Evolutionary conservation across 2,888 invertebrate genomes (phyloP), one percentile per base, ranked within the genome.

Genomic region (Torymus tubicola): DNA sequence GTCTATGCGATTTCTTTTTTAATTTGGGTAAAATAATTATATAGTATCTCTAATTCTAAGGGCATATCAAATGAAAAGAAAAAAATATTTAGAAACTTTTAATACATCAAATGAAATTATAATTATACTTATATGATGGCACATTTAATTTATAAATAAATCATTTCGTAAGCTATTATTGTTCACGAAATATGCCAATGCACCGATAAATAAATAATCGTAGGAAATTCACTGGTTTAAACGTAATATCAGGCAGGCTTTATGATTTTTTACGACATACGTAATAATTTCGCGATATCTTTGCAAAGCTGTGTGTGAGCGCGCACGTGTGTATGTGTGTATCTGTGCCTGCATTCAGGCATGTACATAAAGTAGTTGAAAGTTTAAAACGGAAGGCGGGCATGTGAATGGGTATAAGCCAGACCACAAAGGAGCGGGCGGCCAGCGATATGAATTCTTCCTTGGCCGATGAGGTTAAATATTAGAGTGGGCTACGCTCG

Each of bases 401-500:
- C 52, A 80, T 61, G 72, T 50, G 57, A 68, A 80, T 71, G 80
- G 67, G 21, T 42, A 57, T 58, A 61, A 60, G 60, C 31, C 16
- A 52, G 24, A 10, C 50, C 75, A 81, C 83, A 84, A 85, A 83
- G 82, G 84, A 79, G 74, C 81, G 78, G 75, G 21, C n/a, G 50
- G 13, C 73, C 73, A 52, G 13, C 58, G 84, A 85, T 88, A 87
- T 87, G 89, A 88, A 88, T 89, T 87, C 86, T 87, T 88, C 87
- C 88, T 87, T 87, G 85, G 8, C 85, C 88, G 86, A 89, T 87
- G 87, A 88, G 85, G 85, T 88, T 86, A 89, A 89, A 89, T 89
- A 90, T 90, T 88, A 85, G 85, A 86, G 83, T 81, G 83, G 63
- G 61, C 76, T n/a, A 67, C 70, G 79, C 57, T 73, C 80, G 79